Evolutionary conservation across 2,113 vertebrate genomes (phyloP).

Genomic region (Mesembrinibis cayennensis): DNA sequence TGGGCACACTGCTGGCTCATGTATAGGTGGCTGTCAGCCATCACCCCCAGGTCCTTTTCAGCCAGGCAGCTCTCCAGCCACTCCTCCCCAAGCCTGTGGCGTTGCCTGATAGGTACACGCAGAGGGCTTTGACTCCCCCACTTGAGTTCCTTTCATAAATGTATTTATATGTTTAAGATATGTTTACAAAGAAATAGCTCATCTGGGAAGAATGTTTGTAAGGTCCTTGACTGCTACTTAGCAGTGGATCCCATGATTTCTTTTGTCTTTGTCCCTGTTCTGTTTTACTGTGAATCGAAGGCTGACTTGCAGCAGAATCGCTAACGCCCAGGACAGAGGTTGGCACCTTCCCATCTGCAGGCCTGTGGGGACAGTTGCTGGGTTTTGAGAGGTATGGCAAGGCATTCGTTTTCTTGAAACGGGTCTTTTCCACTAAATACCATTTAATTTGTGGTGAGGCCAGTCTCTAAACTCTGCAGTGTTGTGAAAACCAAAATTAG

Average conservation of each 20-base stretch:
- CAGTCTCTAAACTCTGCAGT: neutral
- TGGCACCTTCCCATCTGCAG: too few species aligned
- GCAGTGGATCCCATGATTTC: neutral
- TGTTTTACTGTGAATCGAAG: neutral
- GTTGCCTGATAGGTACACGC: too few species aligned
- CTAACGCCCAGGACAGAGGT: neutral
- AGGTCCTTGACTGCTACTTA: neutral
- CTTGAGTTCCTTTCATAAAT: neutral
- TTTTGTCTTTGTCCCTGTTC: neutral
- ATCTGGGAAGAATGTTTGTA: neutral
- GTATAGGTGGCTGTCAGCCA: too few species aligned
- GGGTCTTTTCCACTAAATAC: neutral
- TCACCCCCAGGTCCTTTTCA: too few species aligned
- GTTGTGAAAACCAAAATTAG: neutral
- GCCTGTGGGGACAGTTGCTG: neutral
- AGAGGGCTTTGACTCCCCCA: neutral
- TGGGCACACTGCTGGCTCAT: too few species aligned
- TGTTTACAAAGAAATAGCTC: neutral
- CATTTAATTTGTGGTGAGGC: neutral
- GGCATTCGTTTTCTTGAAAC: neutral
- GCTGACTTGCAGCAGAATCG: neutral
- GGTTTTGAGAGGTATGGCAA: neutral
- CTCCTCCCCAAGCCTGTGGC: too few species aligned
- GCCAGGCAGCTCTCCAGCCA: too few species aligned
- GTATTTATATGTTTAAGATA: neutral